These are phyloP conservation scores for Ctenicera cuprea DNA, from an alignment of 2,888 invertebrate species.

Conservation along the genomic window DNA sequence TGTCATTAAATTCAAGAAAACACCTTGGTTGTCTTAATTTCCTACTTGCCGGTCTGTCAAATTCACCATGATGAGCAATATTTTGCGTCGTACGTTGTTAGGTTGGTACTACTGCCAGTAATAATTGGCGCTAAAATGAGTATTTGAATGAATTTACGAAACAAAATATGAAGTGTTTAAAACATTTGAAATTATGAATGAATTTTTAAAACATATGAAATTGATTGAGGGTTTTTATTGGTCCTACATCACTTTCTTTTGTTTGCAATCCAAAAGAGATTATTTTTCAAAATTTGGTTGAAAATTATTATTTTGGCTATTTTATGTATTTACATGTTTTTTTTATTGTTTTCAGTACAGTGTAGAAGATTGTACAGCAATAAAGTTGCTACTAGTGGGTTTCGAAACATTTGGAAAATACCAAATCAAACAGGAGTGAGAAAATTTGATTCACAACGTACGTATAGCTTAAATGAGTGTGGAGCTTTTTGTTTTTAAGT, in stretches of 20 bases:
- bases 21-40: not conserved
- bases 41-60: not conserved
- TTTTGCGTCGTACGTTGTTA: constrained; percentile 44
- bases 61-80: constrained; percentile 36
- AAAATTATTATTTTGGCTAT: too few species aligned
- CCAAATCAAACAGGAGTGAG: not conserved
- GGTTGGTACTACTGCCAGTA: constrained; percentile 43
- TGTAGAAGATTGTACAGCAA: not conserved
- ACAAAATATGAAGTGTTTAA: too few species aligned
- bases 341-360: not conserved
- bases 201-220: not conserved
- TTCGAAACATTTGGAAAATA: not conserved
- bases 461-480: not conserved
- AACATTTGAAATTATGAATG: too few species aligned
- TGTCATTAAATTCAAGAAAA: constrained; percentile 17
- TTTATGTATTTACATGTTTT: not conserved
- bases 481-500: too few species aligned
- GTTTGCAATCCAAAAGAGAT: not conserved
- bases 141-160: too few species aligned
- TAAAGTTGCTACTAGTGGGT: not conserved
- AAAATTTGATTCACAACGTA: not conserved
- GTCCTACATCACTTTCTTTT: not conserved
- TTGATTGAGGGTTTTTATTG: not conserved
- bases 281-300: too few species aligned
- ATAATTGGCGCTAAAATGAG: not conserved